Evolutionary conservation across 2,888 invertebrate genomes (phyloP).

Genomic region (Trachelus troglodyta): DNA sequence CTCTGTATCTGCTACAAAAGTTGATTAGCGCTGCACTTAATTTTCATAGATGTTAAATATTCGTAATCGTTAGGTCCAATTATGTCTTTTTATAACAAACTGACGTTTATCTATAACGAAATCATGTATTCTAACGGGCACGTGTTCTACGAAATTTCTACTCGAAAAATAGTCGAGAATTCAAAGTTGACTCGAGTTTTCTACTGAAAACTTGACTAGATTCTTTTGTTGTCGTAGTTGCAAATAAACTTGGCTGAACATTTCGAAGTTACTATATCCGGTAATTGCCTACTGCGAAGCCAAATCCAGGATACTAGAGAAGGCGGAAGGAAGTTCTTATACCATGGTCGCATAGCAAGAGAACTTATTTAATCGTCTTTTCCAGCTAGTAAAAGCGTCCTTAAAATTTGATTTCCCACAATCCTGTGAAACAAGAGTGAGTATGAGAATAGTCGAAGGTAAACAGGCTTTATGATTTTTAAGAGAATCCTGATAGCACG

Average conservation of each 20-base stretch:
- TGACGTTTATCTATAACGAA: neutral
- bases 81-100: neutral
- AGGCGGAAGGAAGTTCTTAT: neutral
- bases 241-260: neutral
- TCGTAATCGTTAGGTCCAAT: neutral
- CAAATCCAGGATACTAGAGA: neutral
- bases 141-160: too few relatives aligned
- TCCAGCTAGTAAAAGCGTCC: neutral
- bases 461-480: neutral
- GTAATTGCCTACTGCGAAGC: neutral
- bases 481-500: neutral
- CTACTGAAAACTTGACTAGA: neutral
- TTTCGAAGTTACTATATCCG: neutral
- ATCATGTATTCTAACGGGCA: neutral
- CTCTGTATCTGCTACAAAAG: neutral
- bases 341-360: neutral
- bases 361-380: neutral
- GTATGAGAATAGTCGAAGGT: neutral
- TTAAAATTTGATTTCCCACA: neutral
- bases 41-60: neutral
- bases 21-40: neutral
- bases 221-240: neutral
- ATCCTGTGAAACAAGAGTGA: neutral
- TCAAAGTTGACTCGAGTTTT: neutral
- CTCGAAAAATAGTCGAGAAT: neutral